Base-by-base conservation (phyloP, 2,888 invertebrate genomes). In the Cepaea hortensis region DNA sequence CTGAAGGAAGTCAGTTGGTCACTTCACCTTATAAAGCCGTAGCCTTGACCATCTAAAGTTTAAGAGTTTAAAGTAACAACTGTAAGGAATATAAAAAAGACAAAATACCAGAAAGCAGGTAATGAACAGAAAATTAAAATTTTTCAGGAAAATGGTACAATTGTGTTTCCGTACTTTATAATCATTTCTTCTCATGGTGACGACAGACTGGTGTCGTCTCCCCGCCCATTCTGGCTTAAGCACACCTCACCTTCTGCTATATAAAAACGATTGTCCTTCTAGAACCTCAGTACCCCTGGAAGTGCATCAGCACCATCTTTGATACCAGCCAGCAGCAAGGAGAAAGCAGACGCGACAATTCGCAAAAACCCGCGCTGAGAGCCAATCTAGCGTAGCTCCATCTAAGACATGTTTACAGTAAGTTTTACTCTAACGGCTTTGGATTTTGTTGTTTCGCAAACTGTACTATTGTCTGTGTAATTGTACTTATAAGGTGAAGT, bases 381-480 rank as follows among this genome's bases (percentile, higher is more conserved):
- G 5, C 3, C n/a, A 35, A 3, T 23, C 6, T 61, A 23, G 13
- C 2, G 5, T 46, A 62, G 6, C 35, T 77, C 62, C 35, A 4
- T 15, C 35, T 62, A 15, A 79, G 13, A 79, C 62, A 79, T 62
- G 35, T 13, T 62, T 62, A 79, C 61, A 79, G 79, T 79, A 62
- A 79, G 79, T 55, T 55, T 55, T 11, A 55, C 55, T 55, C 11
- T 55, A 55, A 55, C 6, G 55, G 7, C 6, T 11, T 55, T 55
- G 55, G 55, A 55, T 1, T 55, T 55, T 55, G 11, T 55, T 55
- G 55, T 11, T 55, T 6, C 55, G 11, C 55, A 11, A 6, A 11
- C 55, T 11, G 55, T 55, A 55, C 11, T 55, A 9, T 55, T 55
- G 55, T 55, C 6, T 55, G 55, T 55, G 55, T 55, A 55, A 11